Percentiles rank a stretch among this genome's conserved stretches.
phyloP scores from a whole-genome alignment of 2,888 invertebrate species.

The Drosophila aldrichi region DNA sequence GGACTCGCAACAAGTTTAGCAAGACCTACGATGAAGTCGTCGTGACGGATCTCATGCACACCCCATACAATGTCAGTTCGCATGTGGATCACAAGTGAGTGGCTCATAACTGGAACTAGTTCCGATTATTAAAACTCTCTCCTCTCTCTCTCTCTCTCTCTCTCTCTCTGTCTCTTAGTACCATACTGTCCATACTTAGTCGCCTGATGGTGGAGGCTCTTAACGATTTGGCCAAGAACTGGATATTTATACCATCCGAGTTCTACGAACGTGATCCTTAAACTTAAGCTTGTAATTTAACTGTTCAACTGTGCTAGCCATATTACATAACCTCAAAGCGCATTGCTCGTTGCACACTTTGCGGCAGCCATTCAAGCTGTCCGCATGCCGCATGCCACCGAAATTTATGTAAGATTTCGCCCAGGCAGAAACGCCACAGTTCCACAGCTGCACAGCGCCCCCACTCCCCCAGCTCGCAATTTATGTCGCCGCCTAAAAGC shows the following conservation, averaged over 20 bases:
- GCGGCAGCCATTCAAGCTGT: constrained; percentile 13
- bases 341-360: constrained; percentile 27
- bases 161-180: constrained; percentile 24
- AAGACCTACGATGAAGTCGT: constrained; percentile 69
- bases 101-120: not conserved
- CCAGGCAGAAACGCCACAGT: not conserved
- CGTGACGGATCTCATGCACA: not conserved
- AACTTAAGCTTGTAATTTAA: constrained; percentile 13
- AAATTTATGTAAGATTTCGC: constrained; percentile 34
- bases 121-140: not conserved
- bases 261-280: constrained; percentile 56
- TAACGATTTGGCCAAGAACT: constrained; percentile 77
- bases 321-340: constrained; percentile 24
- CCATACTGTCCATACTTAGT: constrained; percentile 64
- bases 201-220: constrained; percentile 72
- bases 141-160: no score
- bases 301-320: constrained; percentile 15
- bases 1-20: constrained; percentile 43
- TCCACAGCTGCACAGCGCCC: no score
- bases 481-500: constrained; percentile 41
- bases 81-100: constrained; percentile 66
- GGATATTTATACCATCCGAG: constrained; percentile 75
- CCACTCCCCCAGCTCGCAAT: constrained; percentile 11
- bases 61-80: rapidly evolving
- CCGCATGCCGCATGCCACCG: constrained; percentile 12